Base-by-base conservation (phyloP, 2,797 vertebrate species). In the Margarornis squamiger region DNA sequence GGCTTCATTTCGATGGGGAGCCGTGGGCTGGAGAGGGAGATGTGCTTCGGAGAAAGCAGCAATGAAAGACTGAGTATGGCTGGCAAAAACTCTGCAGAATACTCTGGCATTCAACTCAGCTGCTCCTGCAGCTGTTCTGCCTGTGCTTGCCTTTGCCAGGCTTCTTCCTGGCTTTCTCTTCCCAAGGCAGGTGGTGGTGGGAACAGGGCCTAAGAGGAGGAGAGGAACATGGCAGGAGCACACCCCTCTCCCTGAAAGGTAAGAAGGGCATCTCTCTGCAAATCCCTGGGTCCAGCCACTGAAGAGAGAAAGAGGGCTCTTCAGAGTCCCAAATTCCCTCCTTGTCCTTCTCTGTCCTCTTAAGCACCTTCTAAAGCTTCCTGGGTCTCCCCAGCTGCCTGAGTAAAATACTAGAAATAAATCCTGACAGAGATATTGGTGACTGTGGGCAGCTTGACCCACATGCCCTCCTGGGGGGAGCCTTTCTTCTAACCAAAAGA, bases 51-150 rank as follows among this genome's bases (percentile, higher is more conserved):
- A 88, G 49, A 19, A 75, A 67, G 57, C 21, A 71, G 45, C 49
- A 86, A n/a, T 17, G 32, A 38, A 87, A 75, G 71, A 29, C 36
- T 6, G 19, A 91, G 78, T 24, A 29, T 9, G 48, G 32, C 43
- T 54, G 30, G 59, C 57, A 75, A 67, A 88, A 83, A 63, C 43
- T 51, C 16, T 51, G 59, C 61, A 51, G 88, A 94, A 88, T 38
- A 30, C 38, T 80, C 79, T n/a, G 72, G 32, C 4, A 11, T 41
- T 39, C 88, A 61, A 63, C 20, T 81, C 68, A 45, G 79, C 86
- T 92, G 79, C 66, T 88, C 19, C 72, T 86, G 75, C 86, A 90
- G 88, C 86, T 92, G 76, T 63, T 80, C 65, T 74, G 68, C 52
- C 38, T 59, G n/a, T 1, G 7, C 14, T 62, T 63, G 76, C 38